phyloP scores from a whole-genome alignment of 2,113 vertebrate species.

The Callithrix jacchus region DNA sequence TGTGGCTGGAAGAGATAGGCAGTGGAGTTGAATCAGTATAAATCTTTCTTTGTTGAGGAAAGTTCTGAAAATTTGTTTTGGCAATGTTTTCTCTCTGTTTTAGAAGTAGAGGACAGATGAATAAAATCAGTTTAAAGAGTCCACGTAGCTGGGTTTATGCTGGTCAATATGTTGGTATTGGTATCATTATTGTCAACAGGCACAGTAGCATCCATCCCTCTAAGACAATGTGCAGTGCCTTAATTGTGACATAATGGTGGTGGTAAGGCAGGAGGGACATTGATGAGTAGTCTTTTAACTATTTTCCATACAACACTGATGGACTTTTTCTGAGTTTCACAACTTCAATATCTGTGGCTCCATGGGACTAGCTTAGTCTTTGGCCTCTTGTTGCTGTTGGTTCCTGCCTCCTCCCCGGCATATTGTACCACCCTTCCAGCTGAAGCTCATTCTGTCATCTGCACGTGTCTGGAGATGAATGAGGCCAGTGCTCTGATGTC shows the following conservation, averaged over 20 bases:
- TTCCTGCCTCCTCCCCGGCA: neutral
- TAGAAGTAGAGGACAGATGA: neutral
- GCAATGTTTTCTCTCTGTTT: neutral
- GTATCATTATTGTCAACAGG: neutral
- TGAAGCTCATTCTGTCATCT: fast-evolving
- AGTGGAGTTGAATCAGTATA: neutral
- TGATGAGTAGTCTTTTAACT: neutral
- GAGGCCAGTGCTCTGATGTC: fast-evolving
- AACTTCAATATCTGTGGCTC: neutral
- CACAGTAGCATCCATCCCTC: neutral
- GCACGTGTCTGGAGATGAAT: neutral
- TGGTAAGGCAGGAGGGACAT: neutral
- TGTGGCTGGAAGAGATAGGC: neutral
- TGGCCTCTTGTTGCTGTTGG: neutral
- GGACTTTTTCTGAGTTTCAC: neutral
- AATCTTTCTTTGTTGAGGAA: constrained; percentile 40
- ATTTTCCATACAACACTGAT: neutral
- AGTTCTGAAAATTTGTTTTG: neutral
- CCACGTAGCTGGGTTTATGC: neutral
- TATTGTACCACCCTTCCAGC: neutral
- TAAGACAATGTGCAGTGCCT: neutral
- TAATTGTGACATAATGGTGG: neutral
- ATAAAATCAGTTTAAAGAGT: neutral
- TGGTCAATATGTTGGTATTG: neutral
- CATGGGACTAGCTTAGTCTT: neutral